Evolutionary conservation across 2,797 vertebrate species (phyloP).

Genomic region (Ispidina picta): DNA sequence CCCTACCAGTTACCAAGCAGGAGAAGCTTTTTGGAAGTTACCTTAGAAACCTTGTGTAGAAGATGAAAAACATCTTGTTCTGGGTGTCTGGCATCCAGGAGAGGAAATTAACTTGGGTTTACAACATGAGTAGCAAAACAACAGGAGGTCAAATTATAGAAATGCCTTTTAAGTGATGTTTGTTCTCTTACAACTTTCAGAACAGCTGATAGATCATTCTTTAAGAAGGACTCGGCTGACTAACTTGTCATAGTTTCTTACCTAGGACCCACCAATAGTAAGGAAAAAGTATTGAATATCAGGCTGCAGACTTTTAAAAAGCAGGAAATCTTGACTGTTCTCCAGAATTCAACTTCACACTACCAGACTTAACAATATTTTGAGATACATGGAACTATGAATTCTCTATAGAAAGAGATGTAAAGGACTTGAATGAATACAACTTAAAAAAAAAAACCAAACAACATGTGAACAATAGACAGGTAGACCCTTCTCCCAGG

Average conservation of each 20-base stretch:
- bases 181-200: neutral
- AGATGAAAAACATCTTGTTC: slow-evolving; percentile 43
- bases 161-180: slow-evolving; percentile 13
- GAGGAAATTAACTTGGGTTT: slow-evolving; percentile 37
- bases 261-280: neutral
- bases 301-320: neutral
- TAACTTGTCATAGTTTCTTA: neutral
- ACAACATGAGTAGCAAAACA: slow-evolving; percentile 17
- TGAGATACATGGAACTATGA: neutral
- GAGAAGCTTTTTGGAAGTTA: neutral
- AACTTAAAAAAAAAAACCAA: neutral
- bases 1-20: neutral
- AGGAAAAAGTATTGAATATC: neutral
- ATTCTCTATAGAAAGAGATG: neutral
- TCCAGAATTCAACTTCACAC: neutral
- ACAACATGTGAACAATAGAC: neutral
- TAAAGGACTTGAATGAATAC: neutral
- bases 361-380: neutral
- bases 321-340: neutral
- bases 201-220: neutral
- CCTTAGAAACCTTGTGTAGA: neutral
- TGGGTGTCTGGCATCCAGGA: slow-evolving; percentile 17
- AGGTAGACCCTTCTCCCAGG: too few species aligned
- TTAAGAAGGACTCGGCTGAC: neutral
- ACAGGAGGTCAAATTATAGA: neutral